phyloP scores from a whole-genome alignment of 2,113 vertebrate genomes.

The Gymnocephalus cernua region DNA sequence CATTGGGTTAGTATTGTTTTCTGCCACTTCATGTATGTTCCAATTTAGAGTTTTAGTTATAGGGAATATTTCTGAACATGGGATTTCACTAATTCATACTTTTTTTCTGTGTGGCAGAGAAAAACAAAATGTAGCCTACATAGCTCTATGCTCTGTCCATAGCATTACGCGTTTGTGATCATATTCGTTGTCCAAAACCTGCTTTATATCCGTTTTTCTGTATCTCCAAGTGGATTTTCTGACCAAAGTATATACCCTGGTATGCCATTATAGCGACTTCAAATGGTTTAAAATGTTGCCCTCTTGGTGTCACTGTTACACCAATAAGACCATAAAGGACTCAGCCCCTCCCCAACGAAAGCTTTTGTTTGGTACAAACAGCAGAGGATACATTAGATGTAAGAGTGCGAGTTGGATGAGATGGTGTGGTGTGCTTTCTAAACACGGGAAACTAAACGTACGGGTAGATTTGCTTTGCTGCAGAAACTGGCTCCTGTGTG shows the following conservation, averaged over 20 bases:
- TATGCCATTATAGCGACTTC: neutral
- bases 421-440: neutral
- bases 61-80: no score
- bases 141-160: neutral
- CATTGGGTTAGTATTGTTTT: neutral
- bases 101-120: neutral
- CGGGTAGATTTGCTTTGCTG: neutral
- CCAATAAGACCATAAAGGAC: neutral
- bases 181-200: neutral
- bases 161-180: neutral
- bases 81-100: neutral
- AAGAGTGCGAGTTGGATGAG: neutral
- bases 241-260: neutral
- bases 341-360: neutral
- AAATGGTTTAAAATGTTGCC: neutral
- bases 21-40: no score
- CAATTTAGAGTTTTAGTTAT: no score
- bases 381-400: slow-evolving; percentile 7
- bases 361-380: slow-evolving; percentile 27
- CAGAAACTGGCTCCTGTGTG: neutral
- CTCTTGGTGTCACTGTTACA: slow-evolving; percentile 50
- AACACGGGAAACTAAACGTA: no score
- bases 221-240: neutral
- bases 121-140: accelerated
- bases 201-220: neutral